phyloP scores from a whole-genome alignment of 2,113 vertebrate species.

The Taurulus bubalis region DNA sequence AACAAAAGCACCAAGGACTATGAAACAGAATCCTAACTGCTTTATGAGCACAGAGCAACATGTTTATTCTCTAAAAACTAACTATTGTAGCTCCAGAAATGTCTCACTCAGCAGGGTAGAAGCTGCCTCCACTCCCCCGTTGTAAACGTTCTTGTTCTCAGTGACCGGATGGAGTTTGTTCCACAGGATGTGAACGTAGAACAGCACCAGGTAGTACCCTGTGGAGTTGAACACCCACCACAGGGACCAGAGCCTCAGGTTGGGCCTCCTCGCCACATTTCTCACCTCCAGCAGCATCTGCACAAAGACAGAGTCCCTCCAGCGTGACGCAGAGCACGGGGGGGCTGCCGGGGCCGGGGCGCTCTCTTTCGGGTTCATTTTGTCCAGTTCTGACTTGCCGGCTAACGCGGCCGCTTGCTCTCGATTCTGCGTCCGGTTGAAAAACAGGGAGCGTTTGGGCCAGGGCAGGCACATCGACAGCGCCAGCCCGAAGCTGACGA shows the following conservation, averaged over 20 bases:
- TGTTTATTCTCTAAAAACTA: not conserved
- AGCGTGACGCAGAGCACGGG: conserved; percentile 30
- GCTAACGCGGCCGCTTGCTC: conserved; percentile 43
- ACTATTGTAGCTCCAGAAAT: conserved; percentile 15
- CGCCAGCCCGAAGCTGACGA: conserved; percentile 86
- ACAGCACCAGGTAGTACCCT: conserved; percentile 94
- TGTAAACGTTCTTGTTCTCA: conserved; percentile 84
- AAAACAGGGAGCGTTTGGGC: conserved; percentile 92
- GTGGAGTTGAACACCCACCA: conserved; percentile 97
- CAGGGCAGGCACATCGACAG: conserved; percentile 89
- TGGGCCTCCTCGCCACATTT: conserved; percentile 73
- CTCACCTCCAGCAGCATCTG: conserved; percentile 88
- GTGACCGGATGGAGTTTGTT: conserved; percentile 72
- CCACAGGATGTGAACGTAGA: conserved; percentile 95
- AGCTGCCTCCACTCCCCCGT: conserved; percentile 92
- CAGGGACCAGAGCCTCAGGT: conserved; percentile 92
- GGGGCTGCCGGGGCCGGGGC: not conserved
- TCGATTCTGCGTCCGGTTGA: conserved; percentile 77
- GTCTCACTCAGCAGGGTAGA: conserved; percentile 91
- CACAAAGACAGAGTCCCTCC: conserved; percentile 77
- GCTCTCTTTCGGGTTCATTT: conserved; percentile 51
- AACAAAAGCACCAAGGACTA: not conserved
- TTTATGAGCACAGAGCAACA: not conserved
- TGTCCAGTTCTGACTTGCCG: conserved; percentile 73
- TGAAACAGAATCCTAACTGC: not conserved